Conservation (phyloP, 2,797 vertebrate genomes). For the Amblyraja radiata region DNA sequence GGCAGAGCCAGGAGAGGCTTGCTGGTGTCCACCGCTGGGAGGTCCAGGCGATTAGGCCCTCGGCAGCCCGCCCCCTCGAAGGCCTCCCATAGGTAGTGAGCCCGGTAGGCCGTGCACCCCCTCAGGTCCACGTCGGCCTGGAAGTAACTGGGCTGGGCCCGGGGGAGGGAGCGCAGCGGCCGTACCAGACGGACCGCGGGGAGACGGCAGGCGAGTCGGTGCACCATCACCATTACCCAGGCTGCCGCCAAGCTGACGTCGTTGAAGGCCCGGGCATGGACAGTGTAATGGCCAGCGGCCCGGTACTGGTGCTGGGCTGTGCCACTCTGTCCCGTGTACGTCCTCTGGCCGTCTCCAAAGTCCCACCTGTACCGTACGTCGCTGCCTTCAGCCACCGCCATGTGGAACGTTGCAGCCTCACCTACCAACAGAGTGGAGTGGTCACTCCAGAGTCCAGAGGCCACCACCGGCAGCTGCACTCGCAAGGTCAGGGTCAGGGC, state of each 20-base stretch:
- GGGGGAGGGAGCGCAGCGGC: slow-evolving; percentile 48
- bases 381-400: slow-evolving; percentile 48
- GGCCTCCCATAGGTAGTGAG: slow-evolving; percentile 61
- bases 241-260: slow-evolving; percentile 53
- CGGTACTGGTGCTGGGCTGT: slow-evolving; percentile 52
- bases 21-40: slow-evolving; percentile 45
- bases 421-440: slow-evolving; percentile 51
- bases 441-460: slow-evolving; percentile 47
- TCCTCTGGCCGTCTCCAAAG: slow-evolving; percentile 55
- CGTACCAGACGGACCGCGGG: slow-evolving; percentile 54
- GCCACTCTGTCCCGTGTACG: slow-evolving; percentile 43
- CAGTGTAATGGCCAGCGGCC: slow-evolving; percentile 48
- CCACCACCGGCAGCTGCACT: slow-evolving; percentile 55
- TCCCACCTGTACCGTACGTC: slow-evolving; percentile 58
- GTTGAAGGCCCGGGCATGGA: slow-evolving; percentile 56
- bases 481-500: slow-evolving; percentile 44
- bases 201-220: slow-evolving; percentile 51
- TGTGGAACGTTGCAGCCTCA: slow-evolving; percentile 50
- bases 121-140: slow-evolving; percentile 59
- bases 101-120: slow-evolving; percentile 59
- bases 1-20: slow-evolving; percentile 57
- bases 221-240: slow-evolving; percentile 49
- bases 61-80: slow-evolving; percentile 46
- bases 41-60: slow-evolving; percentile 35
- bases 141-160: slow-evolving; percentile 55